A percentile compares a stretch with the other conserved stretches of the same genome.
Conservation (phyloP, 1,140 invertebrate genomes). For the Lasioglossum baleicum region DNA sequence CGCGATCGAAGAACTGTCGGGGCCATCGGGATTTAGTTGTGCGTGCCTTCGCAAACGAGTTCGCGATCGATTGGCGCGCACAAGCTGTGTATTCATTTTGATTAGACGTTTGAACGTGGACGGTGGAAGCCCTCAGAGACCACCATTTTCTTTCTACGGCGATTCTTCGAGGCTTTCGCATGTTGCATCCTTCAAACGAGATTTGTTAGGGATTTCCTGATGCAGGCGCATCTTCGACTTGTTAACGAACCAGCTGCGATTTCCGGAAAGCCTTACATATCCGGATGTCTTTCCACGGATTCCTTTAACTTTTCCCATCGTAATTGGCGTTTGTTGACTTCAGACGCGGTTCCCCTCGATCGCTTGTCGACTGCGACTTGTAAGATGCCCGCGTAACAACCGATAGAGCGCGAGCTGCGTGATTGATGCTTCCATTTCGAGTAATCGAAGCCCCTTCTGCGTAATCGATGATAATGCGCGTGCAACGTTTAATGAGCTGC, state of each 20-base stretch:
- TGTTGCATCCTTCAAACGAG: no score
- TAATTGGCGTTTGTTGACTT: no score
- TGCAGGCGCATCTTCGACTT: not conserved
- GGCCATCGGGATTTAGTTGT: constrained; percentile 15
- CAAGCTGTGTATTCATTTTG: constrained; percentile 31
- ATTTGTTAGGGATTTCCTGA: not conserved
- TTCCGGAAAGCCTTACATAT: not conserved
- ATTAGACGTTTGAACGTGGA: not conserved
- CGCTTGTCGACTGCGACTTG: not conserved
- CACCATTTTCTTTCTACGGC: no score
- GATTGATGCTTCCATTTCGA: constrained; percentile 47
- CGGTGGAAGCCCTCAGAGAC: not conserved
- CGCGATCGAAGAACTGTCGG: not conserved
- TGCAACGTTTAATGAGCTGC: constrained; percentile 45
- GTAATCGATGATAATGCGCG: constrained; percentile 36
- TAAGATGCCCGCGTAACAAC: constrained; percentile 10
- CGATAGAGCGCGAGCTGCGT: constrained; percentile 21
- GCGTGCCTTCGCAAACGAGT: constrained; percentile 16
- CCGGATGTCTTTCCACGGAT: not conserved
- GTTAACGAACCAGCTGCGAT: not conserved
- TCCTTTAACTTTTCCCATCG: no score
- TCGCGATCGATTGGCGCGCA: constrained; percentile 31
- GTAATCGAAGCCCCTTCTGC: constrained; percentile 40
- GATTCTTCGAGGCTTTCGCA: no score
- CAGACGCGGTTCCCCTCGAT: not conserved